Evolutionary conservation across 2,797 vertebrate genomes (phyloP), one percentile per base, ranked within the genome.

Genomic region (Acanthurus lineatus): DNA sequence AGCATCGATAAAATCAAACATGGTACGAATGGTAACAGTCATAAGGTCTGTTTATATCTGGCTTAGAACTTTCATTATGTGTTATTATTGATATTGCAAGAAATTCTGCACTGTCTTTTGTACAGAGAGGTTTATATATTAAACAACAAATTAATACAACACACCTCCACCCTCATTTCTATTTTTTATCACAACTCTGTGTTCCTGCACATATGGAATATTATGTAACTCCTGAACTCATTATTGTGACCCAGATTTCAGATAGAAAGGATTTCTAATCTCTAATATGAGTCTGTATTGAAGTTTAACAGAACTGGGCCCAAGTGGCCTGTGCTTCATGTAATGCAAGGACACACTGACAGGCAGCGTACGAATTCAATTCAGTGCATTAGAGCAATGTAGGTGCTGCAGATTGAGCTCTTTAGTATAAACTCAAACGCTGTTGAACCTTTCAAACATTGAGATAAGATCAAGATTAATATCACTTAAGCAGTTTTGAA

Each of bases 191-290:
- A 77, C 48, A 54, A 59, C 42, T 16, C 42, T 0, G 44, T 51
- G 62, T 83, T 79, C 73, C 59, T 80, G 78, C 81, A 73, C 92
- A 87, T 88, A 89, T 83, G 84, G 78, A 86, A 69, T 45, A 59
- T 88, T 85, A 88, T 75, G 81, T 80, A 89, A 88, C 74, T 73
- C 66, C 70, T 78, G 3, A 87, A 85, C 87, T 91, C 84, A 89
- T 89, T 89, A 91, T 73, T 83, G 79, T 88, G 89, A 87, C 88
- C 90, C 85, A 91, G 72, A 88, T 91, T 81, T 70, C 81, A 47
- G 68, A 76, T 67, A 74, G 80, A 68, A 71, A 79, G 77, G 72
- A 77, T 87, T 87, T 86, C 61, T 90, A 89, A 92, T 91, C 86
- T 88, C 81, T 69, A 8, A 84, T 84, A 80, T 82, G 66, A 79